Percentiles rank a stretch among this genome's conserved stretches.
Conservation (phyloP, 2,888 invertebrate species). For the Stratiomys singularior region DNA sequence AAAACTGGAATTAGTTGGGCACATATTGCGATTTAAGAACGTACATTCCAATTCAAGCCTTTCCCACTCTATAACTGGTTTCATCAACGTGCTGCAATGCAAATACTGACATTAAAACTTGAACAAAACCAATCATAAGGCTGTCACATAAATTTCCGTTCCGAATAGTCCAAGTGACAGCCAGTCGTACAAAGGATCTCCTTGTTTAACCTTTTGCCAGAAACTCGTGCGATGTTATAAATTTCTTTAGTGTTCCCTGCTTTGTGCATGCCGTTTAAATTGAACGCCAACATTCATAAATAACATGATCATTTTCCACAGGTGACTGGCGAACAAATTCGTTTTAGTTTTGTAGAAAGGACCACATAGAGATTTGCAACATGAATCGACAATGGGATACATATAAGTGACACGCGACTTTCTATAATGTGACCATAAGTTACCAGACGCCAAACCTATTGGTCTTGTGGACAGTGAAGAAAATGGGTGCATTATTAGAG, state of each 20-base stretch:
- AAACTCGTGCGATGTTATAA: constrained; percentile 23
- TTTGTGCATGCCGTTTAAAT: not conserved
- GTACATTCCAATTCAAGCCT: no score
- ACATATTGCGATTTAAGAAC: no score
- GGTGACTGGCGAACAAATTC: constrained; percentile 40
- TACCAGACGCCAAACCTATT: constrained; percentile 9
- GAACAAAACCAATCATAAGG: not conserved
- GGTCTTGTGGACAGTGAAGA: constrained; percentile 1
- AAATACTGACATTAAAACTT: constrained; percentile 1
- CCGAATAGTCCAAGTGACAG: not conserved
- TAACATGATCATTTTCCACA: constrained; percentile 34
- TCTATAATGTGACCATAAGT: constrained; percentile 35
- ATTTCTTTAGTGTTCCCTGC: not conserved
- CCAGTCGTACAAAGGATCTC: not conserved
- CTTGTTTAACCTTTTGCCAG: not conserved
- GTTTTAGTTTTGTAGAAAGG: not conserved
- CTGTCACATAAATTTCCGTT: not conserved
- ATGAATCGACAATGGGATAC: not conserved
- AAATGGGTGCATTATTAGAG: constrained; percentile 33
- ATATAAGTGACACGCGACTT: constrained; percentile 40
- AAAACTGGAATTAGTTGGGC: no score
- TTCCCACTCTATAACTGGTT: not conserved
- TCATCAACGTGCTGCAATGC: not conserved
- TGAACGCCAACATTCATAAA: constrained; percentile 9
- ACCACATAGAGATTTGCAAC: constrained; percentile 8